phyloP scores from a whole-genome alignment of 1,140 invertebrate genomes.

The Dufourea novaeangliae region DNA sequence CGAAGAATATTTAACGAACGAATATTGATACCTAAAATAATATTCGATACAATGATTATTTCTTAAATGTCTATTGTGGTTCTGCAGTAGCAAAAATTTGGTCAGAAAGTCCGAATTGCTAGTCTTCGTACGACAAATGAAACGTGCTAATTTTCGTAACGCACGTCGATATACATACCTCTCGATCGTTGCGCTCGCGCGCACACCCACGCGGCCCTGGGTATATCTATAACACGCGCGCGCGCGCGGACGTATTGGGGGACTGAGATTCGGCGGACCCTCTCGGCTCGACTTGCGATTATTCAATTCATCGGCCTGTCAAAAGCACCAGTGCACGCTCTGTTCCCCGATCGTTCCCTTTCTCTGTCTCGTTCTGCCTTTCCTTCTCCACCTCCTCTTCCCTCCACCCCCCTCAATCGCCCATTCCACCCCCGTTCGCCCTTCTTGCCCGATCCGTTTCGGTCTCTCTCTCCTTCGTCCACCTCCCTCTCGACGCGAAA shows the following conservation, averaged over 20 bases:
- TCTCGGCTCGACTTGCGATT: slow-evolving; percentile 82
- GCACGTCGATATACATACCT: slow-evolving; percentile 9
- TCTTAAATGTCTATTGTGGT: too few species aligned
- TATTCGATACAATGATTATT: too few species aligned
- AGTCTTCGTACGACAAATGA: too few species aligned
- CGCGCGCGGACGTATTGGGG: slow-evolving; percentile 73
- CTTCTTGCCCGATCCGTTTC: slow-evolving; percentile 41
- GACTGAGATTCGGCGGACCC: slow-evolving; percentile 80
- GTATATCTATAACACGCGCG: slow-evolving; percentile 51
- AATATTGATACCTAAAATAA: too few species aligned
- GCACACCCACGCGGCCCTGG: background rate
- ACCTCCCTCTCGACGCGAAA: slow-evolving; percentile 24
- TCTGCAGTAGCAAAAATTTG: too few species aligned
- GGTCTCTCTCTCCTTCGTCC: background rate
- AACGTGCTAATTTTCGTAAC: too few species aligned
- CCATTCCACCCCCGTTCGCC: slow-evolving; percentile 56
- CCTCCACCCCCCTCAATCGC: slow-evolving; percentile 25
- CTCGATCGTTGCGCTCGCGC: slow-evolving; percentile 27
- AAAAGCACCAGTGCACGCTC: slow-evolving; percentile 82
- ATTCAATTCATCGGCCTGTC: slow-evolving; percentile 83
- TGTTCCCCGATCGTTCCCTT: slow-evolving; percentile 75
- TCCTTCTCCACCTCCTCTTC: slow-evolving; percentile 28
- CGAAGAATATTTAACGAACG: too few species aligned
- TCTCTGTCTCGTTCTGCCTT: slow-evolving; percentile 63
- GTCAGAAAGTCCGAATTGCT: too few species aligned